Conservation (phyloP, 1,140 invertebrate genomes). For the Trypoxylus dichotomus region DNA sequence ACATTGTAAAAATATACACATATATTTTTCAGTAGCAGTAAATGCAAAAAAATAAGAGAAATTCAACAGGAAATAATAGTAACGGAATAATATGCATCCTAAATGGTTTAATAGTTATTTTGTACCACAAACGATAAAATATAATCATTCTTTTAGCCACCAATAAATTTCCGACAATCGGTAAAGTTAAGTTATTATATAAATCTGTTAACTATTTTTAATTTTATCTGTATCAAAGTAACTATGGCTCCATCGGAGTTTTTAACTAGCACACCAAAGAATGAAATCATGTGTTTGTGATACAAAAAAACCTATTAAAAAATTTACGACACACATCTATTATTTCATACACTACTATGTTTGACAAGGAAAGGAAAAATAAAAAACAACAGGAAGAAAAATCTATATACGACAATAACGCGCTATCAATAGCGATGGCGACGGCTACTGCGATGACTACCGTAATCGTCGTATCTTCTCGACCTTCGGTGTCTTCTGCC, state of each 20-base stretch:
- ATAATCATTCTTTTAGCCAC: no score
- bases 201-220: no score
- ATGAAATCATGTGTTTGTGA: background rate
- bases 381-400: background rate
- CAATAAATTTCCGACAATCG: no score
- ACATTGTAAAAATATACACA: background rate
- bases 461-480: slow-evolving; percentile 48
- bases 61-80: background rate
- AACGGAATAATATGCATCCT: background rate
- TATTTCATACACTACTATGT: background rate
- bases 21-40: background rate
- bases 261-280: no score
- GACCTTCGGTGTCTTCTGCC: slow-evolving; percentile 44
- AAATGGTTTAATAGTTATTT: background rate
- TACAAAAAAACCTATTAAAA: background rate
- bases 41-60: background rate
- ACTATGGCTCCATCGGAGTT: no score
- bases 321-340: background rate
- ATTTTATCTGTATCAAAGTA: no score
- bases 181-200: no score
- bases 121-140: background rate
- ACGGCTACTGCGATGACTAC: slow-evolving; percentile 44
- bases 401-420: background rate
- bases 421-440: slow-evolving; percentile 46
- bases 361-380: background rate